Percentiles rank a stretch among this genome's conserved stretches.
phyloP scores from a whole-genome alignment of 2,113 vertebrate genomes.

The Dinomys branickii region DNA sequence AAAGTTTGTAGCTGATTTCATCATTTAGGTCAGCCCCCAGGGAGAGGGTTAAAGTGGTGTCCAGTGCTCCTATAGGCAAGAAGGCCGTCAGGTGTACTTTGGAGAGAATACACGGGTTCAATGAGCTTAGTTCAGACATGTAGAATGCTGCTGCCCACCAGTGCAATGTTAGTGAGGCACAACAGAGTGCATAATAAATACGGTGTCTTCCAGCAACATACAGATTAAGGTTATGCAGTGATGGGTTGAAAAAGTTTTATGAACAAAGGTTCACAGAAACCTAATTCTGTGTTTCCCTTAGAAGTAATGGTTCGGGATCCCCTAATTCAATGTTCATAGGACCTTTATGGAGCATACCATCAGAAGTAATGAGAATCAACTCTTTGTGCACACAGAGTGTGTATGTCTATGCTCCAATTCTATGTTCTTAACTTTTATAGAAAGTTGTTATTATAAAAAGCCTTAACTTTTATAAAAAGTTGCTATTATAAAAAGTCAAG shows the following conservation, averaged over 20 bases:
- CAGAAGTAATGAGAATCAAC: not conserved
- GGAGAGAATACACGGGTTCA: not conserved
- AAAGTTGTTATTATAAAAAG: not conserved
- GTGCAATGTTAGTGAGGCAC: not conserved
- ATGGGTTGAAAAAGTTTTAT: not conserved
- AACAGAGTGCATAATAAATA: not conserved
- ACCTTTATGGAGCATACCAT: not conserved
- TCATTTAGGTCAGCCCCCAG: not conserved
- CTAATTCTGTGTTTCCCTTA: not conserved
- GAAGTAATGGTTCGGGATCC: not conserved
- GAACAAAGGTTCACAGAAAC: not conserved
- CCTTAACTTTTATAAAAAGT: slow-evolving; percentile 17
- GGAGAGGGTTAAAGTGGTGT: not conserved
- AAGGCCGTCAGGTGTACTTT: not conserved
- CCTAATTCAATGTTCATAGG: not conserved
- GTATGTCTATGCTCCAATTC: not conserved
- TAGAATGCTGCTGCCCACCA: not conserved
- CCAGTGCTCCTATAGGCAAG: not conserved
- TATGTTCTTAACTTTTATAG: slow-evolving; percentile 18
- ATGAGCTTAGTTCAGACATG: not conserved
- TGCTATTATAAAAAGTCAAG: not conserved
- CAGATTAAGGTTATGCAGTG: not conserved
- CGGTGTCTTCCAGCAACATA: not conserved
- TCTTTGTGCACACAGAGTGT: not conserved
- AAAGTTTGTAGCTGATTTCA: not conserved